Evolutionary conservation across 1,140 invertebrate genomes (phyloP).

Genomic region (Tenebrio molitor): DNA sequence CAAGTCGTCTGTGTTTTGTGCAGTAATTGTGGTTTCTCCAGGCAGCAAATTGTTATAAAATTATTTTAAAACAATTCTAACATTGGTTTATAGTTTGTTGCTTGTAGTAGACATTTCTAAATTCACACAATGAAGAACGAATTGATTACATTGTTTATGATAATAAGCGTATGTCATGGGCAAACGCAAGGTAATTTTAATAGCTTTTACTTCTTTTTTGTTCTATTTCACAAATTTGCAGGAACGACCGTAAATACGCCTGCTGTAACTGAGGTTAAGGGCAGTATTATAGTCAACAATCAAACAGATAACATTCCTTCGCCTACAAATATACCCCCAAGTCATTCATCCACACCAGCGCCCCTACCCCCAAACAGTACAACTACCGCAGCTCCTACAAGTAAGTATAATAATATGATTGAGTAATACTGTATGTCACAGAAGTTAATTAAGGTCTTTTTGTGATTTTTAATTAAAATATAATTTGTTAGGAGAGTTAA

Average conservation of each 20-base stretch:
- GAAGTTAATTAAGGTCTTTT: background rate
- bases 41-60: slow-evolving; percentile 12
- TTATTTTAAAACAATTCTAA: background rate
- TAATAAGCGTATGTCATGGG: slow-evolving; percentile 31
- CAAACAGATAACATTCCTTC: background rate
- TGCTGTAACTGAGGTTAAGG: too few species aligned
- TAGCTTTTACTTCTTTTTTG: background rate
- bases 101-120: background rate
- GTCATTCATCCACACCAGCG: too few species aligned
- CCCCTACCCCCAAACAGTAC: too few species aligned
- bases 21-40: background rate
- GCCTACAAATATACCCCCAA: background rate
- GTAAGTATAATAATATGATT: slow-evolving; percentile 8
- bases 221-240: too few species aligned
- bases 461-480: too few species aligned
- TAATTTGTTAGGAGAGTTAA: too few species aligned
- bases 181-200: background rate
- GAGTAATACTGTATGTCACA: too few species aligned
- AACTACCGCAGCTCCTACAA: slow-evolving; percentile 4
- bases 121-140: slow-evolving; percentile 20
- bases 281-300: slow-evolving; percentile 9
- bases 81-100: background rate
- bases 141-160: slow-evolving; percentile 26
- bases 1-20: slow-evolving; percentile 26
- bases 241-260: too few species aligned